These are phyloP conservation scores for Pseudomyrmex gracilis DNA, from an alignment of 1,140 invertebrate genomes.

Conservation along the genomic window DNA sequence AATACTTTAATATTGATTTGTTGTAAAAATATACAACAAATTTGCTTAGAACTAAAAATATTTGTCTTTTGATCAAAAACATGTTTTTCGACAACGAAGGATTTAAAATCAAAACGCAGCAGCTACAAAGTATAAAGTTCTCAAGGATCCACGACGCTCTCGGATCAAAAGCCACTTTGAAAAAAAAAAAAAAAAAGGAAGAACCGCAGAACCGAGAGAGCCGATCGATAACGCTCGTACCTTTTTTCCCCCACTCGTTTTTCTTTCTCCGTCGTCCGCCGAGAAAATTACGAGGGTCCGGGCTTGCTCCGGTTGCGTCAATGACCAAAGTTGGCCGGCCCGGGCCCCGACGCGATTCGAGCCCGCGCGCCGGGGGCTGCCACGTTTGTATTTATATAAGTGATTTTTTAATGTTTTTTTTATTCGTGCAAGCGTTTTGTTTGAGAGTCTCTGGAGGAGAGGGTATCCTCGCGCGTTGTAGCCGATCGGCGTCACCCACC, in stretches of 20 bases:
- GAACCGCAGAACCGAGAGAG: constrained; percentile 36
- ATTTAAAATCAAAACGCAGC: neutral
- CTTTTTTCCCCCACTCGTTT: neutral
- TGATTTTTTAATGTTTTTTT: constrained; percentile 62
- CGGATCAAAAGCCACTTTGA: constrained; percentile 52
- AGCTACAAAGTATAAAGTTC: constrained; percentile 3
- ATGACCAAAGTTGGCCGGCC: constrained; percentile 53
- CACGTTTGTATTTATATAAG: constrained; percentile 74
- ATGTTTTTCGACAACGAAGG: neutral
- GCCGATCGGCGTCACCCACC: constrained; percentile 53
- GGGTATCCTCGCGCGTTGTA: constrained; percentile 40
- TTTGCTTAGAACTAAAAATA: neutral
- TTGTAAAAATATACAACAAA: neutral
- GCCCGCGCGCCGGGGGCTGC: constrained; percentile 51
- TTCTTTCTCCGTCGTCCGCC: constrained; percentile 6
- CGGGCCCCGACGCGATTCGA: constrained; percentile 26
- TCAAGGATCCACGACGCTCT: constrained; percentile 32
- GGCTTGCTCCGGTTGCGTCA: constrained; percentile 59
- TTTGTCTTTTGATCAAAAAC: neutral
- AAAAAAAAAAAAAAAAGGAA: neutral
- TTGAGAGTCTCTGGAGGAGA: constrained; percentile 32
- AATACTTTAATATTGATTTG: too few relatives aligned
- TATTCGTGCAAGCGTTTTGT: constrained; percentile 72
- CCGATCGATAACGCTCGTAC: constrained; percentile 55
- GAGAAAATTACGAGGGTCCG: constrained; percentile 56